phyloP scores from a whole-genome alignment of 2,888 invertebrate species.

The Bruchidius siliquastri region DNA sequence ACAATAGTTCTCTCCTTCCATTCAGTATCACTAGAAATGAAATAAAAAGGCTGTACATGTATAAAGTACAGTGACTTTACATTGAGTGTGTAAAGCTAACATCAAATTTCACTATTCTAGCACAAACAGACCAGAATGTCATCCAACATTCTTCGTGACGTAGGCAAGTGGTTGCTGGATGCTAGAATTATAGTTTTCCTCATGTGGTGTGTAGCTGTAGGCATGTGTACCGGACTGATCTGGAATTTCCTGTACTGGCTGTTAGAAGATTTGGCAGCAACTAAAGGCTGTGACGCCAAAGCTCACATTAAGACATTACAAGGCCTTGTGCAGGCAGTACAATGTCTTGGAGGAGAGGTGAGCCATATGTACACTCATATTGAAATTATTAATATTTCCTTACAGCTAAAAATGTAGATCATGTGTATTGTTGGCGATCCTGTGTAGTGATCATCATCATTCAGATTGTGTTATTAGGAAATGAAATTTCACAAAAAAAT shows the following conservation, averaged over 20 bases:
- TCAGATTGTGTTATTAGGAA: too few species aligned
- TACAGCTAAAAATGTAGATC: too few species aligned
- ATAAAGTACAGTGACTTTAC: too few species aligned
- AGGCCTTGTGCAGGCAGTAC: slow-evolving; percentile 47
- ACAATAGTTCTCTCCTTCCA: too few species aligned
- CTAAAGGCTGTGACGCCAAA: slow-evolving; percentile 42
- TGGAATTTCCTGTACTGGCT: slow-evolving; percentile 90
- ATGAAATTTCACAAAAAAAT: too few species aligned
- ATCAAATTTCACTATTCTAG: slow-evolving; percentile 49
- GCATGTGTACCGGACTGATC: slow-evolving; percentile 76
- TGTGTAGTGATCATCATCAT: too few species aligned
- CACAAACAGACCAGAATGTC: slow-evolving; percentile 62
- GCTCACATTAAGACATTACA: slow-evolving; percentile 48
- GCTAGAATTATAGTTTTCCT: slow-evolving; percentile 68
- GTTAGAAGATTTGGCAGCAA: slow-evolving; percentile 65
- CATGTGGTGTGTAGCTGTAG: slow-evolving; percentile 75
- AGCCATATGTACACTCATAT: too few species aligned
- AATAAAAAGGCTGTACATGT: too few species aligned
- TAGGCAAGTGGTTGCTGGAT: slow-evolving; percentile 62
- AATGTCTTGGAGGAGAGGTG: slow-evolving; percentile 79
- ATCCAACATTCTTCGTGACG: slow-evolving; percentile 63
- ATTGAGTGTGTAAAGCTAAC: too few species aligned
- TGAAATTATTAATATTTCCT: too few species aligned
- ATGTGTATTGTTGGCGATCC: too few species aligned
- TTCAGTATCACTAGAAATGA: too few species aligned